Evolutionary conservation across 1,140 invertebrate species (phyloP).

Genomic region (Mycetomoellerius zeteki): DNA sequence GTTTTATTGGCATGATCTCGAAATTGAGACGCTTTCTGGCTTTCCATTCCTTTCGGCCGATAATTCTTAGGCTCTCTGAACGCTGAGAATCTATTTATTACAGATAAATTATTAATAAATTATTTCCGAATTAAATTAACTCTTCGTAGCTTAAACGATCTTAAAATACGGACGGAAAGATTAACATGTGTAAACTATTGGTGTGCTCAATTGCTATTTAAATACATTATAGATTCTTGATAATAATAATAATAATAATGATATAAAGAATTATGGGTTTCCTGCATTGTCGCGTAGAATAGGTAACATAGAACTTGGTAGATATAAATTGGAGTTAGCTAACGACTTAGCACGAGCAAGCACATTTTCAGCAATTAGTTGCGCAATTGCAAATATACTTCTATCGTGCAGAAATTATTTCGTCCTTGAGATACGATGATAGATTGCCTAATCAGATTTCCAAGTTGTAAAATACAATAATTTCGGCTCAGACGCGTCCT

Average conservation of each 20-base stretch:
- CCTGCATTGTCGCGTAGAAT: neutral
- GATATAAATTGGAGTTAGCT: constrained; percentile 36
- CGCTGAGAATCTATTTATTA: neutral
- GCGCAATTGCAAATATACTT: constrained; percentile 23
- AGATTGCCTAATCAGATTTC: neutral
- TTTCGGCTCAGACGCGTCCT: neutral
- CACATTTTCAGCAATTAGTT: constrained; percentile 56
- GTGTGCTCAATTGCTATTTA: neutral
- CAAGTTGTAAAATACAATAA: constrained; percentile 5
- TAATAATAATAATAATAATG: neutral
- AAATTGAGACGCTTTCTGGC: constrained; percentile 87
- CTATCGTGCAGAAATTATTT: constrained; percentile 23
- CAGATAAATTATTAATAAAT: neutral
- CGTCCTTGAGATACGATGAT: neutral
- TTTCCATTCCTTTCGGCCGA: constrained; percentile 88
- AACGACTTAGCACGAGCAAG: neutral
- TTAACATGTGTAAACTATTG: neutral
- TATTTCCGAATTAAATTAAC: neutral
- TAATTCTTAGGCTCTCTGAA: constrained; percentile 78
- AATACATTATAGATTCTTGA: neutral
- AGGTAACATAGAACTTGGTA: neutral
- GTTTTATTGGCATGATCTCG: constrained; percentile 44
- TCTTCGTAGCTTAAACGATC: neutral
- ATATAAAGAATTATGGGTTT: neutral
- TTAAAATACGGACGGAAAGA: neutral